Conservation (phyloP, 2,888 invertebrate genomes). For the Harpalus rufipes region DNA sequence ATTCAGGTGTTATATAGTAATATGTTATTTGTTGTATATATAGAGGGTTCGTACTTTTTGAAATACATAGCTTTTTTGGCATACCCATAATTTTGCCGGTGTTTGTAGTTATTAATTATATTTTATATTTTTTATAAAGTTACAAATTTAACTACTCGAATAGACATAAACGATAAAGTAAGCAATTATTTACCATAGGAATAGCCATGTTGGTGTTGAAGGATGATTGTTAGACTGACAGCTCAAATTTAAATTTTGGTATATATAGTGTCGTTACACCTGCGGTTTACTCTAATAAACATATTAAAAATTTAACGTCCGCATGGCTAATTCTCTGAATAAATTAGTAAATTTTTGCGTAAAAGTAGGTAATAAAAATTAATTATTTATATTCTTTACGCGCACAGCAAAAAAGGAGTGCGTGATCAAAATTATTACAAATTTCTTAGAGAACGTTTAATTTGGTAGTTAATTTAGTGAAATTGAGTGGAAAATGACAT, state of each 20-base stretch:
- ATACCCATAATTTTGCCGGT: no score
- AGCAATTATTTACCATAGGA: slow-evolving; percentile 46
- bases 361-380: slow-evolving; percentile 28
- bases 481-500: slow-evolving; percentile 16
- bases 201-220: slow-evolving; percentile 47
- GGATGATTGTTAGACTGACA: slow-evolving; percentile 47
- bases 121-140: no score
- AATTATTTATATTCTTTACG: slow-evolving; percentile 9
- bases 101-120: no score
- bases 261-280: slow-evolving; percentile 52
- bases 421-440: slow-evolving; percentile 25
- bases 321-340: slow-evolving; percentile 46
- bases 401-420: background rate
- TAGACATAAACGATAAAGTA: background rate
- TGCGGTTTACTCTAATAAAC: slow-evolving; percentile 41
- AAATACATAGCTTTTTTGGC: no score
- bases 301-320: slow-evolving; percentile 19
- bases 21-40: no score
- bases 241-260: slow-evolving; percentile 28
- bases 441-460: slow-evolving; percentile 13
- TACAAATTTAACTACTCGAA: no score
- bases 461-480: slow-evolving; percentile 32
- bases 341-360: slow-evolving; percentile 40
- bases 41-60: no score
- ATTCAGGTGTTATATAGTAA: no score